These are phyloP conservation scores for Vireo altiloquus DNA, from an alignment of 2,113 vertebrate species.

Conservation along the genomic window DNA sequence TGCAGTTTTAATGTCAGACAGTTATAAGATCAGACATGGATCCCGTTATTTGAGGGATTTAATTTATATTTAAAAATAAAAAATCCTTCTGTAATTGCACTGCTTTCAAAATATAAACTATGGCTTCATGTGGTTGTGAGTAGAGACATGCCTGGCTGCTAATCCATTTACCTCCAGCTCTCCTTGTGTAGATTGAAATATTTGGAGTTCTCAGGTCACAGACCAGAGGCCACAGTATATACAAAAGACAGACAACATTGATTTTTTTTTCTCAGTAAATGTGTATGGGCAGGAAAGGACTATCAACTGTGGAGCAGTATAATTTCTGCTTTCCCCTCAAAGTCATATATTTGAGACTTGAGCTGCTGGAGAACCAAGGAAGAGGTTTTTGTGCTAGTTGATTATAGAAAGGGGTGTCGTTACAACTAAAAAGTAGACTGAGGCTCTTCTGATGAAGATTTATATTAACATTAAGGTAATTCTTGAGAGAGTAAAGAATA, in stretches of 20 bases:
- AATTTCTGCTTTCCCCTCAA: neutral
- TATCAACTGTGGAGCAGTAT: neutral
- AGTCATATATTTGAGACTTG: neutral
- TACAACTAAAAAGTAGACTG: neutral
- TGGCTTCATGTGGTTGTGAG: neutral
- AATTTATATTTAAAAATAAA: neutral
- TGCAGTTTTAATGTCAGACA: neutral
- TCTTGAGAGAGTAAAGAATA: neutral
- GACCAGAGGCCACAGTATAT: neutral
- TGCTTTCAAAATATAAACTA: neutral
- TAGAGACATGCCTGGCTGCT: neutral
- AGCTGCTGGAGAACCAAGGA: neutral
- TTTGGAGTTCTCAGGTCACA: neutral
- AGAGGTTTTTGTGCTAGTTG: neutral
- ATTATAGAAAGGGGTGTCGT: neutral
- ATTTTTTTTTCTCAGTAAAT: neutral
- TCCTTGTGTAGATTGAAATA: neutral
- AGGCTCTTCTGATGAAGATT: neutral
- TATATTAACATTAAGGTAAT: neutral
- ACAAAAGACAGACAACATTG: neutral
- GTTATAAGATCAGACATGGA: neutral
- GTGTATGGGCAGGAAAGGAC: neutral
- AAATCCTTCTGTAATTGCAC: neutral
- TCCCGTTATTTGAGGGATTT: neutral
- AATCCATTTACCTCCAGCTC: neutral